These are phyloP conservation scores for Diploscapter pachys DNA, from an alignment of 1,140 invertebrate species.

Conservation along the genomic window DNA sequence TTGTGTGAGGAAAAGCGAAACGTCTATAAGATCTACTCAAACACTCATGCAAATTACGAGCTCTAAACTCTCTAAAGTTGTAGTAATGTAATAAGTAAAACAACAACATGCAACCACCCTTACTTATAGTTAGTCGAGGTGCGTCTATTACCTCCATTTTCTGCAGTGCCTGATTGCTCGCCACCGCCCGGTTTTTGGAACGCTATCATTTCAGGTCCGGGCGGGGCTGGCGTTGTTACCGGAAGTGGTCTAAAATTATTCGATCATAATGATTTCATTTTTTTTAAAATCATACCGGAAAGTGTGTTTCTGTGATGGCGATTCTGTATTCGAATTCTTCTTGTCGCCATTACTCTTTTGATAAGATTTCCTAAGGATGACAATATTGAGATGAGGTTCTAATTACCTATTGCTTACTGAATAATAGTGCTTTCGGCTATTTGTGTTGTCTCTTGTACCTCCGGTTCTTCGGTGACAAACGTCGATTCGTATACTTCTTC, in stretches of 20 bases:
- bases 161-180: constrained; percentile 8
- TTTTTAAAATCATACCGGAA: constrained; percentile 3
- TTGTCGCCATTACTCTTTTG: too few species aligned
- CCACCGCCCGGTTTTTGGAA: constrained; percentile 31
- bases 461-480: too few species aligned
- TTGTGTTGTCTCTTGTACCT: too few species aligned
- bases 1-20: too few species aligned
- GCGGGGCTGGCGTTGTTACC: constrained; percentile 31
- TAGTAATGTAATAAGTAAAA: constrained; percentile 1
- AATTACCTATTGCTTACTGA: constrained; percentile 31
- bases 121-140: too few species aligned
- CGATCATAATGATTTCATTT: too few species aligned
- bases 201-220: constrained; percentile 19
- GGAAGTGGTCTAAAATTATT: constrained; percentile 32
- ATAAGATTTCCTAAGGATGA: too few species aligned
- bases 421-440: neutral
- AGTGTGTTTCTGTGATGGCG: constrained; percentile 34
- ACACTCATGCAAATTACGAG: neutral
- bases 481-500: too few species aligned
- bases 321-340: neutral
- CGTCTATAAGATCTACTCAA: too few species aligned
- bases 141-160: too few species aligned
- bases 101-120: neutral
- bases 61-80: neutral
- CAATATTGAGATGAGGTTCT: too few species aligned